phyloP scores from a whole-genome alignment of 1,140 invertebrate genomes.

The Diprion similis region DNA sequence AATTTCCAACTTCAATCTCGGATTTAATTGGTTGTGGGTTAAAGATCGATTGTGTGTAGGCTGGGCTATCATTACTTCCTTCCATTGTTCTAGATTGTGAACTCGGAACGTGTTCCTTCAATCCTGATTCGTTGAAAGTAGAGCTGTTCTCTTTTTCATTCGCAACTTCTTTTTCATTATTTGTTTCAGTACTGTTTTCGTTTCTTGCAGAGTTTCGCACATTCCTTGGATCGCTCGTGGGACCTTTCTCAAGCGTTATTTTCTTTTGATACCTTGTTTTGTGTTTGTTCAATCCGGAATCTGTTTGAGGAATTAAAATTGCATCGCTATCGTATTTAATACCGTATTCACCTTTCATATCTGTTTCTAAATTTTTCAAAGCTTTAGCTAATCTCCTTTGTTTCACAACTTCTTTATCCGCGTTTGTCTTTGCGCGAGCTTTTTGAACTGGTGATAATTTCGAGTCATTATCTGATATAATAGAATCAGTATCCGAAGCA shows the following conservation, averaged over 20 bases:
- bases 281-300: constrained; percentile 25
- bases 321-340: constrained; percentile 19
- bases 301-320: constrained; percentile 26
- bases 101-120: background rate
- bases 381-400: constrained; percentile 39
- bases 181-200: background rate
- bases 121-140: background rate
- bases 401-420: constrained; percentile 45
- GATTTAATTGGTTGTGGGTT: constrained; percentile 35
- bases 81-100: background rate
- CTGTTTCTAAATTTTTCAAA: constrained; percentile 43
- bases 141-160: constrained; percentile 27
- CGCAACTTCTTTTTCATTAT: background rate
- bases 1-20: constrained; percentile 48
- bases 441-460: constrained; percentile 57
- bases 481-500: constrained; percentile 54
- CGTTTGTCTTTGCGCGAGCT: constrained; percentile 48
- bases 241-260: background rate
- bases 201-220: constrained; percentile 2
- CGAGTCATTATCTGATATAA: constrained; percentile 36
- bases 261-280: constrained; percentile 23
- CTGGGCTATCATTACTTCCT: background rate
- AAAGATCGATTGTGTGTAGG: background rate
- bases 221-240: background rate
- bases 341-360: constrained; percentile 36